Evolutionary conservation across 2,888 invertebrate species (phyloP).

Genomic region (Heliconius ethilla): DNA sequence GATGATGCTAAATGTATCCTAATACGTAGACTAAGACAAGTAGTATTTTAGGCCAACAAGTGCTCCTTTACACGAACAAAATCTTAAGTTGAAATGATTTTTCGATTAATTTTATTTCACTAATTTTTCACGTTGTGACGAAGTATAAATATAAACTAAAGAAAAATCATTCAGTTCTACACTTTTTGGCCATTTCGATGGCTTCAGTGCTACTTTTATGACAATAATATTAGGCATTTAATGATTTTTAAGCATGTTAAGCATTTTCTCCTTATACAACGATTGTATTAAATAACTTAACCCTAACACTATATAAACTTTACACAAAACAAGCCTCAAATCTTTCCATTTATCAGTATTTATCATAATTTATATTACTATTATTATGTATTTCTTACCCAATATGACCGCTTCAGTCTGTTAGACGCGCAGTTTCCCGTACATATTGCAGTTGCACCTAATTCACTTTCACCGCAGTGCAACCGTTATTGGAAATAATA

Average conservation of each 20-base stretch:
- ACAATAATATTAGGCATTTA: neutral
- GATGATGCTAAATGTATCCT: too few species aligned
- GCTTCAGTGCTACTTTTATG: neutral
- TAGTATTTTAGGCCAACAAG: neutral
- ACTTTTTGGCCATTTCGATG: neutral
- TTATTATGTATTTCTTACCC: neutral
- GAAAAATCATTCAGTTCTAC: neutral
- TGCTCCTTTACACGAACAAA: neutral
- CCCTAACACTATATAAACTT: neutral
- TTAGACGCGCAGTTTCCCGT: conserved; percentile 34
- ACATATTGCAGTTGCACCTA: conserved; percentile 38
- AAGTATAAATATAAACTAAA: neutral
- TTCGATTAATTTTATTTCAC: neutral
- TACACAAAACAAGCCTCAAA: neutral
- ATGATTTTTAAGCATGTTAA: too few species aligned
- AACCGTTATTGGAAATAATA: conserved; percentile 26
- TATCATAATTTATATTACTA: neutral
- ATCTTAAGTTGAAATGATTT: neutral
- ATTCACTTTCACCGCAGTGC: conserved; percentile 29
- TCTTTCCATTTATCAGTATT: neutral
- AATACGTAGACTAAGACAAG: too few species aligned
- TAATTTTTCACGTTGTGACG: neutral
- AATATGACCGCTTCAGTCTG: conserved; percentile 9
- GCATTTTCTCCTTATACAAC: neutral
- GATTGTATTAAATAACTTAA: neutral